Conservation (phyloP, 2,888 invertebrate genomes). For the Deilephila elpenor region DNA sequence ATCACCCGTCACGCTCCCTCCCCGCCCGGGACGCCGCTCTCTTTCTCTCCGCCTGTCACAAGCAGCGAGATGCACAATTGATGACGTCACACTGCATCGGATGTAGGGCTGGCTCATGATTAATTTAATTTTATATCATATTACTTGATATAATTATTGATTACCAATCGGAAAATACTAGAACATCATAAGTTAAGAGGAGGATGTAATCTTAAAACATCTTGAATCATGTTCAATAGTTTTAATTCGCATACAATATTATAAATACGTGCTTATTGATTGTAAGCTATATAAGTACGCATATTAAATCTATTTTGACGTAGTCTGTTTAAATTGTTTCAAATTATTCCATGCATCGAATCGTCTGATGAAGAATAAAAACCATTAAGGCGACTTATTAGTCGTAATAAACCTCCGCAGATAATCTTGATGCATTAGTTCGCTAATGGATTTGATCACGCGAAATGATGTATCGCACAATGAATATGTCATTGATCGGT, state of each 20-base stretch:
- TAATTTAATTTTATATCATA: neutral
- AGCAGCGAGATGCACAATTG: constrained; percentile 40
- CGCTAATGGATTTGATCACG: constrained; percentile 15
- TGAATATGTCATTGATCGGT: constrained; percentile 5
- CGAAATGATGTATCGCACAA: neutral
- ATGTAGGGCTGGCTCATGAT: constrained; percentile 29
- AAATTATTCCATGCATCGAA: neutral
- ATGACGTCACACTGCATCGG: constrained; percentile 38
- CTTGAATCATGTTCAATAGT: no score
- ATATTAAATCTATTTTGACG: no score
- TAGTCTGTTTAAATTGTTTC: no score
- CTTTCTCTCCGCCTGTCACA: constrained; percentile 32
- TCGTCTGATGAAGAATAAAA: neutral
- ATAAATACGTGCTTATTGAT: neutral
- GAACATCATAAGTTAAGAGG: no score
- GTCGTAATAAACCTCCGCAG: neutral
- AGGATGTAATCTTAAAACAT: no score
- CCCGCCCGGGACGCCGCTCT: neutral
- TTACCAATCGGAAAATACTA: no score
- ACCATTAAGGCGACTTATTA: neutral
- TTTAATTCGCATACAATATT: no score
- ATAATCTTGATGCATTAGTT: neutral
- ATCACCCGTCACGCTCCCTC: neutral
- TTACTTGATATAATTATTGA: no score
- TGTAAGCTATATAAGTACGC: no score